Evolutionary conservation across 2,888 invertebrate species (phyloP).

Genomic region (Aleiodes testaceus): DNA sequence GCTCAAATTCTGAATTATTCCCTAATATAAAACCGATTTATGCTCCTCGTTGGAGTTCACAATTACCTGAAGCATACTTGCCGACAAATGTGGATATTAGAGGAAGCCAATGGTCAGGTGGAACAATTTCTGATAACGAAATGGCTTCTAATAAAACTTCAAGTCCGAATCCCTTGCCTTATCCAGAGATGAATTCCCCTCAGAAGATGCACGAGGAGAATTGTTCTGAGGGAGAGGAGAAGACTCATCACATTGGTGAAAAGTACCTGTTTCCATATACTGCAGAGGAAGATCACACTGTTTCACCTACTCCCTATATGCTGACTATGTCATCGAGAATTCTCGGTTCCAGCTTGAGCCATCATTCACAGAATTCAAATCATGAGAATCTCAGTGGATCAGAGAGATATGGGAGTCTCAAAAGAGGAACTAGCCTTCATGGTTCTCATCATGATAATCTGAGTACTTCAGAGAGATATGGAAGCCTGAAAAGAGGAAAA

Average conservation of each 20-base stretch:
- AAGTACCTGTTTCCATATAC: conserved; percentile 91
- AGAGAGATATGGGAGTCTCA: conserved; percentile 68
- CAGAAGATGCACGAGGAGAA: conserved; percentile 68
- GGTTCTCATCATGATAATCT: conserved; percentile 68
- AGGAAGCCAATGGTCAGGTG: conserved; percentile 83
- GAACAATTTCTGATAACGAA: conserved; percentile 85
- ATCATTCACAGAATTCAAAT: conserved; percentile 70
- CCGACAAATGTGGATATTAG: conserved; percentile 70
- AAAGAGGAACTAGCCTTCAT: conserved; percentile 67
- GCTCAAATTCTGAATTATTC: conserved; percentile 80
- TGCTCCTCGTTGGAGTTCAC: conserved; percentile 81
- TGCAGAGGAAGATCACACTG: conserved; percentile 74
- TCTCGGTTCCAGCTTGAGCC: conserved; percentile 69
- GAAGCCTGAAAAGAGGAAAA: conserved; percentile 68
- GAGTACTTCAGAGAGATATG: conserved; percentile 67
- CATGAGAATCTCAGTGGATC: conserved; percentile 67
- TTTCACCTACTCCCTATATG: conserved; percentile 70
- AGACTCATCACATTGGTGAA: conserved; percentile 80
- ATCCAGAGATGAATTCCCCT: conserved; percentile 80
- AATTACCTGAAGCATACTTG: conserved; percentile 79
- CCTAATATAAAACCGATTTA: conserved; percentile 80
- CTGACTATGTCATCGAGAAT: conserved; percentile 70
- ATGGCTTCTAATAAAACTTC: conserved; percentile 77
- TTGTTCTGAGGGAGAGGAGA: conserved; percentile 70
- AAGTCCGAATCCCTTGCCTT: conserved; percentile 83